Evolutionary conservation across 2,797 vertebrate species (phyloP).

Genomic region (Anolis apletophallus): DNA sequence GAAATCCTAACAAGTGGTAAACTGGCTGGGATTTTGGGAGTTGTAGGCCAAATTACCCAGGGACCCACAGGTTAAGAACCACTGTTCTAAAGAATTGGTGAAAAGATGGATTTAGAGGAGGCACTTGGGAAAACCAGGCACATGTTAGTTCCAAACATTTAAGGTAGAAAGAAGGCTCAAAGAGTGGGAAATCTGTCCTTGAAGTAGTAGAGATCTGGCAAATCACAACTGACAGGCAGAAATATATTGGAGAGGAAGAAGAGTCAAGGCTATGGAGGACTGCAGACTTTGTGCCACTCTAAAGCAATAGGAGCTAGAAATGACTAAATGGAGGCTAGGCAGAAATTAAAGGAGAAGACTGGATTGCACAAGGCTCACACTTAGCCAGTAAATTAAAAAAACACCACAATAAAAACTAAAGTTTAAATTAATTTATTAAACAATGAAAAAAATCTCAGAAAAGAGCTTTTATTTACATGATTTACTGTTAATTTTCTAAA

Average conservation of each 20-base stretch:
- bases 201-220: not conserved
- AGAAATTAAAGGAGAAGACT: no score
- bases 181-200: no score
- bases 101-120: not conserved
- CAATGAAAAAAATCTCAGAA: constrained; percentile 62
- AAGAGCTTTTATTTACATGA: constrained; percentile 69
- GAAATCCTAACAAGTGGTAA: no score
- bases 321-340: no score
- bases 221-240: not conserved
- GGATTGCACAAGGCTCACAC: no score
- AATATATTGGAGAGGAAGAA: not conserved
- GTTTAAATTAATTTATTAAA: constrained; percentile 70
- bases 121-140: not conserved
- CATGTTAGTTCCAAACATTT: not conserved
- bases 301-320: no score
- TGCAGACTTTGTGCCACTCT: no score
- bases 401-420: not conserved
- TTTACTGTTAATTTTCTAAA: constrained; percentile 65
- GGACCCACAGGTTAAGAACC: no score
- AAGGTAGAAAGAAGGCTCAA: not conserved
- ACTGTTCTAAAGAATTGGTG: not conserved
- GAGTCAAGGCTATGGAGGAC: not conserved
- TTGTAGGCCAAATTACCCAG: no score
- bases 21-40: no score
- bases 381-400: no score